Evolutionary conservation across 2,113 vertebrate species (phyloP).

Genomic region (Pionites leucogaster): DNA sequence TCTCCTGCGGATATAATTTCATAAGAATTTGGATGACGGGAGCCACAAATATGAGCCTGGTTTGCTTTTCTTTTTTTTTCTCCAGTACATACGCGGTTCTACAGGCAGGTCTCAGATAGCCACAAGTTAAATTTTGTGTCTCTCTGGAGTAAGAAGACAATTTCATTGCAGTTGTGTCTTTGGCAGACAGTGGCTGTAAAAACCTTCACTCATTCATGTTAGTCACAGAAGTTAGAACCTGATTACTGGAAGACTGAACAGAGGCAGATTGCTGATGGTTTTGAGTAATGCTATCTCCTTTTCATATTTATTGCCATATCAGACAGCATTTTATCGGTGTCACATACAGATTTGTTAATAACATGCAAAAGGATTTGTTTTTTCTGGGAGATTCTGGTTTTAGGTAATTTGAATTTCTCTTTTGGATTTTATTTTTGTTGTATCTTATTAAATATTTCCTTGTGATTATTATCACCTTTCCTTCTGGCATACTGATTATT

Average conservation of each 20-base stretch:
- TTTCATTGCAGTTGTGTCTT: constrained; percentile 27
- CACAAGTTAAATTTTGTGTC: constrained; percentile 44
- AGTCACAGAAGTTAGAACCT: constrained; percentile 27
- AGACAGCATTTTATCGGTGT: neutral
- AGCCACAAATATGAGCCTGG: neutral
- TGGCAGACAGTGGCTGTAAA: constrained; percentile 14
- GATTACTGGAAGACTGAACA: constrained; percentile 19
- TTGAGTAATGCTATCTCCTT: neutral
- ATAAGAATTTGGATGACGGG: neutral
- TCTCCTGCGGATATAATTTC: neutral
- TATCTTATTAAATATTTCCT: neutral
- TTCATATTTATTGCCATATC: constrained; percentile 29
- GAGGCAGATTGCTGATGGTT: neutral
- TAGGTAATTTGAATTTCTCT: neutral
- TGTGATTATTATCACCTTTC: neutral
- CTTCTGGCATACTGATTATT: neutral
- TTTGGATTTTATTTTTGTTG: neutral
- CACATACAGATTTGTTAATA: neutral
- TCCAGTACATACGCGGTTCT: neutral
- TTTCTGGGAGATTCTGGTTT: neutral
- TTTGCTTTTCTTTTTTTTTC: neutral
- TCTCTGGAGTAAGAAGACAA: constrained; percentile 23
- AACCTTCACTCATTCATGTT: constrained; percentile 21
- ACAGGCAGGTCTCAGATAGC: neutral
- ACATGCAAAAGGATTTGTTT: neutral